phyloP scores from a whole-genome alignment of 2,797 vertebrate species.

The Arremon aurantiirostris region DNA sequence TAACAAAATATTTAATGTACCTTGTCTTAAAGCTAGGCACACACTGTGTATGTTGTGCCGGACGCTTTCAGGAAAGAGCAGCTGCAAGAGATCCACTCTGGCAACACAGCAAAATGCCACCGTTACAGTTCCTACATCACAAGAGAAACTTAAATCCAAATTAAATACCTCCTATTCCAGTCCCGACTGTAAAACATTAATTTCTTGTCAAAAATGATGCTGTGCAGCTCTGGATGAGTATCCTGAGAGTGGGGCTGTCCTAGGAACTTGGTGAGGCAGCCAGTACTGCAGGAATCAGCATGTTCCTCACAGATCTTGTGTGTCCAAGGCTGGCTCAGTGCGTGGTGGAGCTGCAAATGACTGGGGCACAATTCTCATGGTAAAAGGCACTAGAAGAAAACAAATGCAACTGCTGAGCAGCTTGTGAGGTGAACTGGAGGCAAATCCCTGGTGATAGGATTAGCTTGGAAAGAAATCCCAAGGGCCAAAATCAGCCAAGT shows the following conservation, averaged over 20 bases:
- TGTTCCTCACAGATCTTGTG: not conserved
- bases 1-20: constrained; percentile 36
- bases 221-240: not conserved
- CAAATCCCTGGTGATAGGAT: not conserved
- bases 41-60: fast-evolving
- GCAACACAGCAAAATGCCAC: not conserved
- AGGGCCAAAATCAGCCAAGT: not conserved
- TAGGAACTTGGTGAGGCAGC: not conserved
- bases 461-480: not conserved
- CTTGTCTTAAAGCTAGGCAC: not conserved
- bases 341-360: not conserved
- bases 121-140: not conserved
- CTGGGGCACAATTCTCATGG: not conserved
- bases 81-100: not conserved
- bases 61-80: not conserved
- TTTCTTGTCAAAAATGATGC: not conserved
- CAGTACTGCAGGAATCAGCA: not conserved
- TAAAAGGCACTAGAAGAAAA: constrained; percentile 56
- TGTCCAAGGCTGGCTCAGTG: fast-evolving
- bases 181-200: not conserved
- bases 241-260: not conserved
- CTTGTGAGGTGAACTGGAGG: not conserved
- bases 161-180: not conserved
- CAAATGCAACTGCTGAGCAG: not conserved
- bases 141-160: not conserved